Evolutionary conservation across 2,113 vertebrate genomes (phyloP), one percentile per base, ranked within the genome.

Genomic region (Oryzias celebensis): DNA sequence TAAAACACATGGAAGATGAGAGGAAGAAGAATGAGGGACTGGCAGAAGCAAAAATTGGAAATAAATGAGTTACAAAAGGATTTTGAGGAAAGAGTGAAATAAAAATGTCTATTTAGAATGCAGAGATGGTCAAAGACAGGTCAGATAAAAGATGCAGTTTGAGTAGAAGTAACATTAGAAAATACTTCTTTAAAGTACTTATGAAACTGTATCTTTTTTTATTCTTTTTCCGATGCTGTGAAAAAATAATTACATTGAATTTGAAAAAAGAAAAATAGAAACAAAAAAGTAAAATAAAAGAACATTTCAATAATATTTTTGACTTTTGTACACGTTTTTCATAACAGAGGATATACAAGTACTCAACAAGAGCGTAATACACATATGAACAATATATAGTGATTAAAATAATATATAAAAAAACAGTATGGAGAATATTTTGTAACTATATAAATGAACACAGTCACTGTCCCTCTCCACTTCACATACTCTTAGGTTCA

Each of bases 231-330:
- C 83, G 77, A 87, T 85, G 89, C 72, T 82, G 88, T 93, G 91
- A 85, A 92, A 93, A 93, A 92, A 93, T 91, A 92, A 90, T 88
- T 84, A 92, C 87, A 85, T 87, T 88, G 81, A 85, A 81, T 88
- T 87, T 88, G 77, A 82, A 79, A 78, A 75, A 53, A 54, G 75
- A 45, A 49, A 52, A 75, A 75, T 57, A 48, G 55, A 68, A 81
- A 55, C 82, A 63, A 74, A 85, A 58, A 48, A 68, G 80, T 65
- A 84, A 81, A 83, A 78, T 71, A 87, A 65, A 67, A 82, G 23
- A 65, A 62, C 36, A 78, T 73, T 75, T 75, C 43, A 77, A 78
- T 80, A 79, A 85, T 79, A 86, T 83, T 52, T 85, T 68, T 71
- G 56, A 47, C 47, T 73, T 82, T 85, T 85, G 58, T 85, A 68